phyloP scores from a whole-genome alignment of 1,140 invertebrate species.

The Drosophila repletoides region DNA sequence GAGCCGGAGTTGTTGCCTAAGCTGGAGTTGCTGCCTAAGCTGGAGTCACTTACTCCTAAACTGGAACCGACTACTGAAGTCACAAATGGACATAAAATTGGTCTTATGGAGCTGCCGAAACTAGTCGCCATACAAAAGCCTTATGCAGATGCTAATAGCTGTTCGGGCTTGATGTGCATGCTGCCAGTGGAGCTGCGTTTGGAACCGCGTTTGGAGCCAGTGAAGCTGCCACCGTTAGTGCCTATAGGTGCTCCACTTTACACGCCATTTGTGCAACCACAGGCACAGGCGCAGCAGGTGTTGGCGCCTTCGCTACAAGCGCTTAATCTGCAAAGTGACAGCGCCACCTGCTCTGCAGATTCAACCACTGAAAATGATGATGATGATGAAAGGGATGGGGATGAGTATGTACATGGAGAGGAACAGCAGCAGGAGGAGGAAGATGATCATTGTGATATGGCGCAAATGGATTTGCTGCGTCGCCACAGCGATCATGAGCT shows the following conservation, averaged over 20 bases:
- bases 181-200: constrained; percentile 49
- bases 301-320: constrained; percentile 47
- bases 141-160: constrained; percentile 3
- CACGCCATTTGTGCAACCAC: constrained; percentile 62
- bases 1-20: constrained; percentile 55
- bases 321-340: constrained; percentile 51
- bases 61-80: constrained; percentile 22
- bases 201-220: constrained; percentile 50
- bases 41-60: constrained; percentile 49
- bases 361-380: constrained; percentile 54
- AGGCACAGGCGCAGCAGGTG: not conserved
- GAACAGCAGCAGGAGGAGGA: not conserved
- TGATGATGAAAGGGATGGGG: constrained; percentile 25
- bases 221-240: constrained; percentile 60
- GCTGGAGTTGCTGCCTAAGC: constrained; percentile 40
- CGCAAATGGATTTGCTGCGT: constrained; percentile 72
- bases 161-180: constrained; percentile 20
- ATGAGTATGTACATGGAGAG: constrained; percentile 7
- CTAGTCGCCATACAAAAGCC: constrained; percentile 65
- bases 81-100: constrained; percentile 23
- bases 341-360: constrained; percentile 41
- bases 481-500: constrained; percentile 56
- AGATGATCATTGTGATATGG: constrained; percentile 29
- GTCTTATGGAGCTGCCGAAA: constrained; percentile 49
- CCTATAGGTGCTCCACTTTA: constrained; percentile 64